A percentile compares a stretch with the other conserved stretches of the same genome.
Evolutionary conservation across 2,888 invertebrate genomes (phyloP).

Genomic region (Saturnia pavonia): DNA sequence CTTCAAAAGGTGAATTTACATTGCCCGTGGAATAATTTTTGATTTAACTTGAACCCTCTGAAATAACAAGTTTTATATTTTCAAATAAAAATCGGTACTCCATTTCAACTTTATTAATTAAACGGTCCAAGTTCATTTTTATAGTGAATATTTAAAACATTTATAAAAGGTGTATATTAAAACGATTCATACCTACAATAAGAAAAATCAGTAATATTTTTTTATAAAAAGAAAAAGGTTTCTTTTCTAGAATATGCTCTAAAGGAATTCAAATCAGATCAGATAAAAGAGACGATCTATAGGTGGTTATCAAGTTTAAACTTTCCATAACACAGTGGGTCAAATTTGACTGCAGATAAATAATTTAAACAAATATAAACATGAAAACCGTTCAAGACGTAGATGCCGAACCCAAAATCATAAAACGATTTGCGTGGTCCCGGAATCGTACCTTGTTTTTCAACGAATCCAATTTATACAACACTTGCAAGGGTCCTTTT

Average conservation of each 20-base stretch:
- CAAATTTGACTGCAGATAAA: background rate
- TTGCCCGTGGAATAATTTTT: slow-evolving; percentile 51
- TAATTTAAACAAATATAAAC: slow-evolving; percentile 15
- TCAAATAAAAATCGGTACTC: slow-evolving; percentile 12
- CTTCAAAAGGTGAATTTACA: slow-evolving; percentile 64
- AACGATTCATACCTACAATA: background rate
- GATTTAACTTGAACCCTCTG: slow-evolving; percentile 41
- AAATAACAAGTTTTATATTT: slow-evolving; percentile 26
- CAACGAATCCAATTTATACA: slow-evolving; percentile 50
- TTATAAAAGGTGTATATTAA: background rate
- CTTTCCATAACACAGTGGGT: background rate
- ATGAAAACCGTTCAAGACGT: slow-evolving; percentile 13
- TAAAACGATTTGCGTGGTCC: slow-evolving; percentile 50
- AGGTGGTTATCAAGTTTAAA: background rate
- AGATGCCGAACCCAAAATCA: slow-evolving; percentile 41
- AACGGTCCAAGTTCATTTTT: background rate
- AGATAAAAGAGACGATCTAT: too few species aligned
- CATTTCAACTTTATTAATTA: slow-evolving; percentile 15
- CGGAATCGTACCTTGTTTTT: slow-evolving; percentile 47
- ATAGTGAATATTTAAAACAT: background rate
- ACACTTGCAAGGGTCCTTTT: slow-evolving; percentile 49
- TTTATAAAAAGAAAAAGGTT: too few species aligned
- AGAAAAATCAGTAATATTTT: too few species aligned
- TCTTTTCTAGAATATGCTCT: too few species aligned
- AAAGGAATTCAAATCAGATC: too few species aligned